Evolutionary conservation across 2,113 vertebrate species (phyloP), one percentile per base, ranked within the genome.

Genomic region (Takifugu bimaculatus): DNA sequence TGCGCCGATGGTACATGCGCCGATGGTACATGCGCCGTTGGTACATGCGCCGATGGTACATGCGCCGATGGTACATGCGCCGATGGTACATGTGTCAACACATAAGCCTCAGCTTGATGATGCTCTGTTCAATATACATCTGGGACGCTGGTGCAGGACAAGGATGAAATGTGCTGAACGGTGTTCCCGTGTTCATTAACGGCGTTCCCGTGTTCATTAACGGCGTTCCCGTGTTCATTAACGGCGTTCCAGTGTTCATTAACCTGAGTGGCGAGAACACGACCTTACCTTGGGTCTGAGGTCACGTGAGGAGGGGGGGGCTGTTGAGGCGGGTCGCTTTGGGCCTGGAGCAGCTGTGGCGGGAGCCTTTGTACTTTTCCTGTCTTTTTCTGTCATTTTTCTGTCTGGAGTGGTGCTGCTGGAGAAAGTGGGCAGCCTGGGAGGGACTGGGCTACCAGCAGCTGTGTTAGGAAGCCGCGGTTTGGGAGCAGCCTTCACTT

Each of bases 261-360:
- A 20, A 20, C 20, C 20, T 20, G 20, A 32, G 29, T 32, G 7
- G 29, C 7, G 29, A 32, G 7, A 39, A 11, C 7, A 12, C 4
- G 59, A 13, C 75, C 93, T 92, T 85, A 98, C 95, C 95, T 95
- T 98, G 79, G 92, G 82, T 62, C 93, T 96, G 29, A 77, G 12
- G 15, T 91, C 89, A 29, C 70, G 84, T 42, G 82, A 20, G 4
- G 73, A 7, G 55, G 63, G 25, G 39, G 65, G 54, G 3, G 83
- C 13, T 1, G 47, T 45, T 63, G 69, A 54, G 26, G 84, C 27
- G 29, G 86, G 75, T 56, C 88, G 71, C 83, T 94, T 87, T 76
- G 63, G 61, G 86, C 56, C 71, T 57, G 77, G 64, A 79, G 88
- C 3, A 59, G 51, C 54, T 84, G 28, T 70, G 74, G 90, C 82